phyloP scores from a whole-genome alignment of 2,797 vertebrate species.

The Enteromius mattozi region DNA sequence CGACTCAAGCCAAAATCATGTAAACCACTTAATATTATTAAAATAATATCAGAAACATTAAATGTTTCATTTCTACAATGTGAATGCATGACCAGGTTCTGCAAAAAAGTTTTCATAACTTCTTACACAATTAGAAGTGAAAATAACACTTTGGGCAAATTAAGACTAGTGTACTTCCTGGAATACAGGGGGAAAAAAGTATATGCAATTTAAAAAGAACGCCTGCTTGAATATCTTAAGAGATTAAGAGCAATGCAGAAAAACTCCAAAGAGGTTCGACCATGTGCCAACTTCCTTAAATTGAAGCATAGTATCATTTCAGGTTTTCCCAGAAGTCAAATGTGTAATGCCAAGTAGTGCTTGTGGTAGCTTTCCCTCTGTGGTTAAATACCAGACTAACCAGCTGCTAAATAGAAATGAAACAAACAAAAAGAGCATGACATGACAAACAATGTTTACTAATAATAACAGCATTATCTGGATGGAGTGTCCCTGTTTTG shows the following conservation, averaged over 20 bases:
- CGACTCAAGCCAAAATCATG: not conserved
- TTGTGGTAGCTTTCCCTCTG: conserved; percentile 24
- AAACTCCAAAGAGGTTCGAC: not conserved
- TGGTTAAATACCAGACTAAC: not conserved
- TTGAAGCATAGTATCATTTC: not conserved
- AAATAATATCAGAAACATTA: not conserved
- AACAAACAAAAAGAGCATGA: not conserved
- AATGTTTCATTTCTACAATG: conserved; percentile 3
- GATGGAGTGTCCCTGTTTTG: conserved; percentile 32
- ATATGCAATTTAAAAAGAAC: not conserved
- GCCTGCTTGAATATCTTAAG: not conserved
- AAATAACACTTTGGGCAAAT: not conserved
- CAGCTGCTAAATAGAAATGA: conserved; percentile 7
- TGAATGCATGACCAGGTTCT: not conserved
- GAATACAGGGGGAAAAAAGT: not conserved
- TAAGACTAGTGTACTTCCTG: not conserved
- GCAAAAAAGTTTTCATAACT: not conserved
- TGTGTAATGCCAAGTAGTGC: not conserved
- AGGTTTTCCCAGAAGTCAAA: conserved; percentile 7
- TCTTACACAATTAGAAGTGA: not conserved
- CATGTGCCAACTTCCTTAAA: not conserved
- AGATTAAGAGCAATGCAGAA: not conserved
- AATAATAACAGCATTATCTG: conserved; percentile 11
- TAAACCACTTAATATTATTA: conserved; percentile 2
- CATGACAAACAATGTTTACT: not conserved